Evolutionary conservation across 1,140 invertebrate genomes (phyloP), one percentile per base, ranked within the genome.

Genomic region (Bicyclus anynana): DNA sequence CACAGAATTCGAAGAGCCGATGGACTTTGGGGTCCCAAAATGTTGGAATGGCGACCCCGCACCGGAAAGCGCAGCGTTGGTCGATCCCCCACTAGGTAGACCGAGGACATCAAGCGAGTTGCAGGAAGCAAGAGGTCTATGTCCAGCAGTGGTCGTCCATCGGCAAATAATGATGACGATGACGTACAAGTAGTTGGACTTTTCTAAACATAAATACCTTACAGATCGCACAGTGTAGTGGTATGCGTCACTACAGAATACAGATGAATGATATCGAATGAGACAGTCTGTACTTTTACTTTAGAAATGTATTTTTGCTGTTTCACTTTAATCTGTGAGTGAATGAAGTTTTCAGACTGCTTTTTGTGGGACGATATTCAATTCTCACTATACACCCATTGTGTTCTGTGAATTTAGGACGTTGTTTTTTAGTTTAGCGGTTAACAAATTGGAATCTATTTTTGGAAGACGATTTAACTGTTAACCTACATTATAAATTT

Each of bases 231-330:
- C 48, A 21, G 27, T 21, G 23, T 56, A 33, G 54, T 48, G 37
- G 14, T 27, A n/a, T 44, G 54, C 48, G 38, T 46, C 40, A 58
- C 27, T 50, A 13, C 12, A 35, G 18, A 27, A 27, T 47, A 21
- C 21, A 47, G 38, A 52, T 46, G 40, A 44, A 20, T 20, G 10
- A 9, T 51, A 33, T 10, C 44, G 27, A 68, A 63, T 59, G 62
- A 69, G 57, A 62, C 29, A 53, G 53, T 33, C 51, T 42, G 55
- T 42, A 60, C 56, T 60, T 62, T 58, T 62, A 65, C 66, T 59
- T 51, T 54, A 56, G 37, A 42, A 55, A 58, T 47, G 48, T 16
- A 47, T 52, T 46, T 44, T 46, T 35, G 20, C 37, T 40, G 21
- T 42, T 42, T 44, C 40, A 20, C 40, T 44, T 44, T 20, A 44